Evolutionary conservation across 2,113 vertebrate species (phyloP).

Genomic region (Pagrus major): DNA sequence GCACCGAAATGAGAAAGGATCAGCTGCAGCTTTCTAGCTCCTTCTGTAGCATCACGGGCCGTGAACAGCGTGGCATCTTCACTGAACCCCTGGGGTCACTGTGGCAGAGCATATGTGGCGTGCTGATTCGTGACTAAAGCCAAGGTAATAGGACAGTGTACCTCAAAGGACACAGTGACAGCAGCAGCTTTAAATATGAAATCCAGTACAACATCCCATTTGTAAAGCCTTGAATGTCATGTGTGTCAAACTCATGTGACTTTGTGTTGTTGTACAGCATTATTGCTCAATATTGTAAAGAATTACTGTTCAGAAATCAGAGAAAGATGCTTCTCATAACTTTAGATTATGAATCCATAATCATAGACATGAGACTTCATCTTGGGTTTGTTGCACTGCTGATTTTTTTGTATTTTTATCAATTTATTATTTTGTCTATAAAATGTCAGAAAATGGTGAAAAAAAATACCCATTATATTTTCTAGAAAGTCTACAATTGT

Average conservation of each 20-base stretch:
- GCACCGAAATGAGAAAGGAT: slow-evolving; percentile 79
- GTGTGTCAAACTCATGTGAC: neutral
- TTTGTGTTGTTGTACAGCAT: too few species aligned
- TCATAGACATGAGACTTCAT: too few species aligned
- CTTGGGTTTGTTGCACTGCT: too few species aligned
- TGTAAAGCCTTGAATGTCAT: neutral
- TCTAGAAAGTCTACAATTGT: too few species aligned
- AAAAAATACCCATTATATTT: too few species aligned
- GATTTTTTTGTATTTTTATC: too few species aligned
- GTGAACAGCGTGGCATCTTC: slow-evolving; percentile 47
- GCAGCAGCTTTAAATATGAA: slow-evolving; percentile 4
- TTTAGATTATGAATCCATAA: too few species aligned
- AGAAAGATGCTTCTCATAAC: too few species aligned
- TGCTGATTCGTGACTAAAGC: slow-evolving; percentile 21
- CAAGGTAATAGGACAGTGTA: slow-evolving; percentile 25
- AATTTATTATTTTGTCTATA: too few species aligned
- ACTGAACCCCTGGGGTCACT: slow-evolving; percentile 27
- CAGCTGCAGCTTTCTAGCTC: slow-evolving; percentile 69
- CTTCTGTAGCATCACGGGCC: slow-evolving; percentile 60
- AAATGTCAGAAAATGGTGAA: too few species aligned
- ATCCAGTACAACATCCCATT: neutral
- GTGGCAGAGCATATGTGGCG: slow-evolving; percentile 21
- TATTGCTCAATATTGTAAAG: too few species aligned
- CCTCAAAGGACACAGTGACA: slow-evolving; percentile 3
- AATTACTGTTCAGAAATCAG: too few species aligned